Evolutionary conservation across 53 echinoderm and acorn worm genomes (phyloP).

Genomic region (Pentamera pediparva): DNA sequence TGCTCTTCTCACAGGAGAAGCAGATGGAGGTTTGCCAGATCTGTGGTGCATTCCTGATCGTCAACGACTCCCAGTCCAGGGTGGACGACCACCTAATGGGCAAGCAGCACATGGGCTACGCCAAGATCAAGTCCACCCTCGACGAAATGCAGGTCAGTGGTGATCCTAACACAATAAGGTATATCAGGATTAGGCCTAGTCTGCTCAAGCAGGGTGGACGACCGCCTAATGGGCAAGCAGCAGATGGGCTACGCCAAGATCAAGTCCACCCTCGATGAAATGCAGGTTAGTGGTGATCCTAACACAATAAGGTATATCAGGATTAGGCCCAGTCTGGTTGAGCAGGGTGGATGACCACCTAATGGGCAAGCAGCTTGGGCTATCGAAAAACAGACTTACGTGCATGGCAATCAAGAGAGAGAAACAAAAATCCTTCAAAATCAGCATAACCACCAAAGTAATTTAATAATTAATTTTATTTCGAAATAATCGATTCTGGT

Average conservation of each 20-base stretch:
- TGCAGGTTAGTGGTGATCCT: slow-evolving; percentile 47
- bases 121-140: slow-evolving; percentile 85
- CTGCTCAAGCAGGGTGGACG: slow-evolving; percentile 50
- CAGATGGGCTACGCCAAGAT: slow-evolving; percentile 99
- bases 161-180: not conserved
- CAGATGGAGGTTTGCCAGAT: slow-evolving; percentile 99
- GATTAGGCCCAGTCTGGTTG: not conserved
- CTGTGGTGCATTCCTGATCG: slow-evolving; percentile 93
- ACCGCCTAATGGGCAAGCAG: slow-evolving; percentile 96
- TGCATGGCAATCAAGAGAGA: no score
- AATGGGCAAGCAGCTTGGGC: not conserved
- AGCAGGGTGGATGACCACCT: no score
- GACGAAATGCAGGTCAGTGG: slow-evolving; percentile 77
- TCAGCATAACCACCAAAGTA: no score
- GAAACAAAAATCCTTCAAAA: no score
- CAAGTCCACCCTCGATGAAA: slow-evolving; percentile 84
- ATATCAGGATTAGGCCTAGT: not conserved
- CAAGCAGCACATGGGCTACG: slow-evolving; percentile 98
- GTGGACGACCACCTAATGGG: slow-evolving; percentile 98
- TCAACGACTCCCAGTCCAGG: slow-evolving; percentile 87
- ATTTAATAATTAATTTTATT: no score
- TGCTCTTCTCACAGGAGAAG: slow-evolving; percentile 88
- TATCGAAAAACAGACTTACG: not conserved
- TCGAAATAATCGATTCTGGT: no score
- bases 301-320: not conserved